Percentiles rank a stretch among this genome's conserved stretches.
phyloP scores from a whole-genome alignment of 2,888 invertebrate genomes.

The Drosophila buzzatii region DNA sequence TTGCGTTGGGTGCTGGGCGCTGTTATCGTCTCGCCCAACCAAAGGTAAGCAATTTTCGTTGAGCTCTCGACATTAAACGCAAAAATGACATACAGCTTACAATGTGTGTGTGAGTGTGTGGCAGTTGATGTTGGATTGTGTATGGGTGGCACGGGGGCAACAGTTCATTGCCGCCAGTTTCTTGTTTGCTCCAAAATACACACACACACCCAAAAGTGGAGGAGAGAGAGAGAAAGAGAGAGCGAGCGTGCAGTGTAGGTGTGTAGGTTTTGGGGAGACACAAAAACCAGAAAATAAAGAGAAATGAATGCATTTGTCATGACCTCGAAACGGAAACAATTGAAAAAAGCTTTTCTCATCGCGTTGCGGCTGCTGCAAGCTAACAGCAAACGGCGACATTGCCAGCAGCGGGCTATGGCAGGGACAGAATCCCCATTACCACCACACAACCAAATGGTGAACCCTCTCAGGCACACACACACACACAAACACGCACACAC shows the following conservation, averaged over 20 bases:
- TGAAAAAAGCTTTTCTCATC: constrained; percentile 81
- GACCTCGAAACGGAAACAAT: constrained; percentile 80
- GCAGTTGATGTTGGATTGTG: constrained; percentile 3
- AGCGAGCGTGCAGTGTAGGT: background rate
- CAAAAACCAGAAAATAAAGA: constrained; percentile 51
- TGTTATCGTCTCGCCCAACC: constrained; percentile 53
- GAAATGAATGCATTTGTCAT: constrained; percentile 80
- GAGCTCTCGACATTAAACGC: constrained; percentile 68
- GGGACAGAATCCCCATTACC: constrained; percentile 3
- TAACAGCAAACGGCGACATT: constrained; percentile 8
- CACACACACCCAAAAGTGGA: constrained; percentile 8
- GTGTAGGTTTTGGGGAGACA: background rate
- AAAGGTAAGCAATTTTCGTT: constrained; percentile 76
- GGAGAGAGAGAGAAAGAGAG: constrained; percentile 21
- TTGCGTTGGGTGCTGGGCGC: constrained; percentile 28
- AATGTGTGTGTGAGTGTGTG: constrained; percentile 4
- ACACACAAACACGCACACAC: constrained; percentile 19
- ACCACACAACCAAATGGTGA: constrained; percentile 18
- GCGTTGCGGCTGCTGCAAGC: constrained; percentile 54
- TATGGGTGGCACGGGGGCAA: constrained; percentile 31
- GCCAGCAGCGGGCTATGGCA: background rate
- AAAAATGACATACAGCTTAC: constrained; percentile 64
- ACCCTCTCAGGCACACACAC: constrained; percentile 7
- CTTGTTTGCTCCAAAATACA: constrained; percentile 65
- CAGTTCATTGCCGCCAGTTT: constrained; percentile 73